Conservation (phyloP, 2,888 invertebrate genomes). For the Netelia fuscicornis region DNA sequence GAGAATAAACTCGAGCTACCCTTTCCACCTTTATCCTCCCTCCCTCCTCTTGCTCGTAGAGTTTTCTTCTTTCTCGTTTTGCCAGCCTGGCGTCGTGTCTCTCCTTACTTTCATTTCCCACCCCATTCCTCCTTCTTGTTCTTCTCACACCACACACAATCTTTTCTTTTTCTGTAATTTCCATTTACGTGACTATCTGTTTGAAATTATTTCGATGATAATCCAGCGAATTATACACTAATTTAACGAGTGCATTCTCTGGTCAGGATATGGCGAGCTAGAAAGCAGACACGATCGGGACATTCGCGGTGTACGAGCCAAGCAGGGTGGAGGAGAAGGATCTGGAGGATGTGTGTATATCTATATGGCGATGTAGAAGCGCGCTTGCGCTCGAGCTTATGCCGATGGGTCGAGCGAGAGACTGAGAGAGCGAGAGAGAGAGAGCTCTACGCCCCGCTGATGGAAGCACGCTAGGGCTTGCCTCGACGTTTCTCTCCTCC, state of each 20-base stretch:
- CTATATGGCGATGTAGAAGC: conserved; percentile 15
- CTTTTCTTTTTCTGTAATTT: neutral
- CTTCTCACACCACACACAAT: neutral
- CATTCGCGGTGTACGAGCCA: conserved; percentile 13
- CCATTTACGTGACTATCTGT: neutral
- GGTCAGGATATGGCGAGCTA: conserved; percentile 34
- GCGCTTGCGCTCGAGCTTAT: conserved; percentile 61
- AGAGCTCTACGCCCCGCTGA: conserved; percentile 52
- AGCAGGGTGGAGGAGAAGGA: conserved; percentile 17
- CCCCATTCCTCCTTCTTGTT: neutral
- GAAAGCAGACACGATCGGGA: conserved; percentile 31
- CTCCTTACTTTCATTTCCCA: conserved; percentile 1
- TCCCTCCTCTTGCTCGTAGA: neutral
- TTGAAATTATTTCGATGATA: conserved; percentile 59
- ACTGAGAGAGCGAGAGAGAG: conserved; percentile 10
- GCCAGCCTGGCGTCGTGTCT: conserved; percentile 18
- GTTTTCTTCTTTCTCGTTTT: conserved; percentile 38
- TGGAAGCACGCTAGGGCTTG: conserved; percentile 70
- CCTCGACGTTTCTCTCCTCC: conserved; percentile 66
- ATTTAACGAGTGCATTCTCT: conserved; percentile 64
- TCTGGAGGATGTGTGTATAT: neutral
- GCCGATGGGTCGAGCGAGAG: conserved; percentile 26
- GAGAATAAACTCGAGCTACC: conserved; percentile 49
- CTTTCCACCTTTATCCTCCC: neutral
- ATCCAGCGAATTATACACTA: conserved; percentile 62